Evolutionary conservation across 37 sponge, comb jelly and placozoan genomes (phyloP).

Genomic region (Spongia lamella): DNA sequence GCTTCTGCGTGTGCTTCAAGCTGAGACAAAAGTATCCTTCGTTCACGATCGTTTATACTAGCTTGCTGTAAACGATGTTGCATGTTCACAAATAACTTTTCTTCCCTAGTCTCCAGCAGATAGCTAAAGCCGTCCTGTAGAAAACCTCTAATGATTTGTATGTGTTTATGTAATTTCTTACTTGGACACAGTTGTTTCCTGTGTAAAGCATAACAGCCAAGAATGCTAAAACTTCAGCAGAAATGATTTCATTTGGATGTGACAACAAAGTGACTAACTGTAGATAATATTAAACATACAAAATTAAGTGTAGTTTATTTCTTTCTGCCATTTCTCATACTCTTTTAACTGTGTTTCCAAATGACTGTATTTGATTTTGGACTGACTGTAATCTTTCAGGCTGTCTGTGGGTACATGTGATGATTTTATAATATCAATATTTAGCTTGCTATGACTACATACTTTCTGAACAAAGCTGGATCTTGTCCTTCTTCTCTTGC

Average conservation of each 20-base stretch:
- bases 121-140: constrained; percentile 38
- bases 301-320: no score
- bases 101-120: constrained; percentile 58
- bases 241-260: constrained; percentile 55
- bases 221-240: constrained; percentile 62
- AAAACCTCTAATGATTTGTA: no score
- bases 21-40: no score
- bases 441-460: not conserved
- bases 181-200: constrained; percentile 60
- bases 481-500: constrained; percentile 30
- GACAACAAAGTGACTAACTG: constrained; percentile 66
- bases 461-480: constrained; percentile 32
- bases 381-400: constrained; percentile 18
- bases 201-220: constrained; percentile 53
- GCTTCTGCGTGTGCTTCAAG: no score
- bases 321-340: constrained; percentile 21
- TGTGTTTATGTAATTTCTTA: no score
- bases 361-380: constrained; percentile 41
- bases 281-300: no score
- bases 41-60: not conserved
- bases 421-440: no score
- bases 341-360: constrained; percentile 41
- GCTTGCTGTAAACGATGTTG: constrained; percentile 34
- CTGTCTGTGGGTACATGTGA: no score
- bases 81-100: constrained; percentile 56